Percentiles rank a stretch among this genome's conserved stretches.
Evolutionary conservation across 2,797 vertebrate genomes (phyloP).

Genomic region (Cossypha polioptera): DNA sequence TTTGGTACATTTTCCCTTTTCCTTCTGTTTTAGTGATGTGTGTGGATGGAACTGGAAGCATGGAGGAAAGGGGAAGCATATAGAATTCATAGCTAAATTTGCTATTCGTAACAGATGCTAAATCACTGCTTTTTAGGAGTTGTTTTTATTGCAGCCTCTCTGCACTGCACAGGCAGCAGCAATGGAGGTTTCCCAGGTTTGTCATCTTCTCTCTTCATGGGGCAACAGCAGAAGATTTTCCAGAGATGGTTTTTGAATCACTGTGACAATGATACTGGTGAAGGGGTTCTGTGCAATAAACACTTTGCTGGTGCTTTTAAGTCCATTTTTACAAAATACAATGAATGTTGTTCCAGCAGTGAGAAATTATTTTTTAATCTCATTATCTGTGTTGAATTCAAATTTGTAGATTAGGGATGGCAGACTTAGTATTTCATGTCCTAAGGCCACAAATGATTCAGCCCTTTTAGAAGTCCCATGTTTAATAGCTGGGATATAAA

Average conservation of each 20-base stretch:
- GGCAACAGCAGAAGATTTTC: neutral
- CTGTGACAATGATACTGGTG: neutral
- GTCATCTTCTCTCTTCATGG: neutral
- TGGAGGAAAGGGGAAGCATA: neutral
- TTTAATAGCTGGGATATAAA: neutral
- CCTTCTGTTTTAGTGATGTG: neutral
- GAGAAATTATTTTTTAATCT: neutral
- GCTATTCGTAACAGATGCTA: neutral
- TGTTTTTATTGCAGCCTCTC: neutral
- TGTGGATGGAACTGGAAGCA: neutral
- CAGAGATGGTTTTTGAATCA: neutral
- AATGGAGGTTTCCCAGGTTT: neutral
- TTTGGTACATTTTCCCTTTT: conserved; percentile 75
- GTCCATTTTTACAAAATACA: neutral
- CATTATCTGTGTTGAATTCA: neutral
- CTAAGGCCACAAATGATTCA: neutral
- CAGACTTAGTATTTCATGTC: neutral
- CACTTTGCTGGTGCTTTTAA: neutral
- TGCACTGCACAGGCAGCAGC: neutral
- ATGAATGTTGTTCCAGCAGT: neutral
- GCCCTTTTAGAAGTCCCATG: neutral
- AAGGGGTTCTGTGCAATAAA: neutral
- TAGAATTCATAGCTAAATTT: neutral
- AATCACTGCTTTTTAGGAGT: neutral
- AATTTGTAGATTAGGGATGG: neutral